Evolutionary conservation across 1,140 invertebrate species (phyloP).

Genomic region (Drosophila asahinai): DNA sequence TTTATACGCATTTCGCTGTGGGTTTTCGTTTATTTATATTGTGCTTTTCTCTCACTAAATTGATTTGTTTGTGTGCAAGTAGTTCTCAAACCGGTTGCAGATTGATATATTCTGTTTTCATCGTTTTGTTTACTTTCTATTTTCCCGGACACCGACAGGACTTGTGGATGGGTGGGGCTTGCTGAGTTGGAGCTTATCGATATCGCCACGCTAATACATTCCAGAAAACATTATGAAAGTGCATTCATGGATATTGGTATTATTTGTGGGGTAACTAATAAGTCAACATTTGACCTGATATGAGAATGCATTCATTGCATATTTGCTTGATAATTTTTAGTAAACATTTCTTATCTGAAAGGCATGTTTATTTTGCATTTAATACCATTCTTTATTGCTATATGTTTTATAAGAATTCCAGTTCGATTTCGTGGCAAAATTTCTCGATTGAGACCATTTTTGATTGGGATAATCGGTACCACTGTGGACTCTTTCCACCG

Average conservation of each 20-base stretch:
- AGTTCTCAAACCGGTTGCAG: slow-evolving; percentile 32
- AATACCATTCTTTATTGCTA: slow-evolving; percentile 5
- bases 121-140: slow-evolving; percentile 17
- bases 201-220: slow-evolving; percentile 1
- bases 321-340: slow-evolving; percentile 14
- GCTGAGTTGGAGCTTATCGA: not conserved
- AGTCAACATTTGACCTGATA: slow-evolving; percentile 22
- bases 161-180: slow-evolving; percentile 3
- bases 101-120: slow-evolving; percentile 7
- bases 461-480: slow-evolving; percentile 11
- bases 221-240: slow-evolving; percentile 19
- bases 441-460: not conserved
- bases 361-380: slow-evolving; percentile 21
- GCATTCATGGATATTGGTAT: slow-evolving; percentile 17
- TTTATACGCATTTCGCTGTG: slow-evolving; percentile 21
- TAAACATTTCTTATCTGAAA: slow-evolving; percentile 24
- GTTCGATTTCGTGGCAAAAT: not conserved
- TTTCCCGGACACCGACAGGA: not conserved
- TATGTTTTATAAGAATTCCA: not conserved
- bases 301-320: slow-evolving; percentile 20
- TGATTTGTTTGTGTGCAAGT: slow-evolving; percentile 37
- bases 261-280: slow-evolving; percentile 18
- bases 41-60: slow-evolving; percentile 26
- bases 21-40: slow-evolving; percentile 31
- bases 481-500: slow-evolving; percentile 2